These are phyloP conservation scores for Chrysolina haemoptera DNA, from an alignment of 2,888 invertebrate genomes.

Conservation along the genomic window DNA sequence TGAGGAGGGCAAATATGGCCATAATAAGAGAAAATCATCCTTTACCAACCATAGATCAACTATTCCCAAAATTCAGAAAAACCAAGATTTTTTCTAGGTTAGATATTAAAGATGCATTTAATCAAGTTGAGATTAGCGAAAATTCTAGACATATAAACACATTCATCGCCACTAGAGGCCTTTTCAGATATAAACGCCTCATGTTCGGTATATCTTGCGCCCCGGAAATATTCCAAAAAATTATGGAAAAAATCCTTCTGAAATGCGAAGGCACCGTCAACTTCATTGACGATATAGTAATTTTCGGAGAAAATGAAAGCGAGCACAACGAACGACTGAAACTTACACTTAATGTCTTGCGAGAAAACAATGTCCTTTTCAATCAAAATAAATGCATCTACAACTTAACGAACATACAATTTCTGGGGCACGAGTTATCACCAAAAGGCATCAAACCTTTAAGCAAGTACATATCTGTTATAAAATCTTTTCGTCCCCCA, in stretches of 20 bases:
- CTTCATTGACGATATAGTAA: slow-evolving; percentile 12
- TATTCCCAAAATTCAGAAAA: slow-evolving; percentile 55
- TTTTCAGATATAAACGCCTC: neutral
- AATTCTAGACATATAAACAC: neutral
- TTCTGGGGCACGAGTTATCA: slow-evolving; percentile 35
- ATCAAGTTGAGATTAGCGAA: slow-evolving; percentile 61
- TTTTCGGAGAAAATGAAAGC: neutral
- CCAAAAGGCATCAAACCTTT: too few species aligned
- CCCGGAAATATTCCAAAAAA: neutral
- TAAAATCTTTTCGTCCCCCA: neutral
- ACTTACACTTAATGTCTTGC: neutral
- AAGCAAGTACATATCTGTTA: too few species aligned
- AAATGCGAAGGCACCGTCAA: slow-evolving; percentile 7
- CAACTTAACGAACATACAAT: slow-evolving; percentile 18
- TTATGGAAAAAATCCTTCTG: neutral
- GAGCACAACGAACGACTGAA: neutral
- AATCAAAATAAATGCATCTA: slow-evolving; percentile 22
- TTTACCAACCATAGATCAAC: slow-evolving; percentile 50
- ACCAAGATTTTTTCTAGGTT: slow-evolving; percentile 48
- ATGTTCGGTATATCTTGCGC: neutral
- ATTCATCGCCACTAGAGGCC: neutral
- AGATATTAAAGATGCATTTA: slow-evolving; percentile 62
- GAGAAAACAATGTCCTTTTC: slow-evolving; percentile 23
- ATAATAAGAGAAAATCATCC: slow-evolving; percentile 52
- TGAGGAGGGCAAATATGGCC: slow-evolving; percentile 50